Evolutionary conservation across 2,113 vertebrate species (phyloP), one percentile per base, ranked within the genome.

Genomic region (Junco hyemalis): DNA sequence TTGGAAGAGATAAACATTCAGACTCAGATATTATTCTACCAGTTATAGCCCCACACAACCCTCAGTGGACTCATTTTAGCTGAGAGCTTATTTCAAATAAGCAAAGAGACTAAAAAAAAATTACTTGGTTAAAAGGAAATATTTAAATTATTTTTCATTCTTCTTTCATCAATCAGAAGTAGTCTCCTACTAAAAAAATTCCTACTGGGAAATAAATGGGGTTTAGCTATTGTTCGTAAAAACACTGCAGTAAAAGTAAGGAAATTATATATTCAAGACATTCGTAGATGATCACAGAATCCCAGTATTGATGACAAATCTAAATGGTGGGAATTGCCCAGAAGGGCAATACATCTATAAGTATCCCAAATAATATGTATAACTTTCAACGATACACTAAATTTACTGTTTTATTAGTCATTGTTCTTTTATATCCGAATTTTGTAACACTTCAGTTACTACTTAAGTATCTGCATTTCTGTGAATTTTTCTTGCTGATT

Each of bases 121-220:
- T 12, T 6, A 24, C 50, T 86, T 31, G 12, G 19, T 64, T 42
- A 57, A 92, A 92, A 87, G 14, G 29, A 5, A 65, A 21, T 65
- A 81, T 92, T 89, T 90, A 92, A 94, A 77, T 89, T 73, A 36
- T 82, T 91, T 93, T 93, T 84, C 11, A 38, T 81, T 92, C 36
- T 83, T 9, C 24, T 94, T 94, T 80, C 80, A 84, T 74, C 0
- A 5, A 36, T 82, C 65, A 54, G 64, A 45, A 63, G 29, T 19
- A 80, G 11, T 81, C 7, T 87, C 26, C 59, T 65, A 47, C 48
- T 61, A 86, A 64, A 91, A 94, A 79, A 78, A 93, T 73, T 91
- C 35, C 63, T 78, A 47, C 31, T 77, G 77, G 80, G 77, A 96
- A 88, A 81, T 53, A 35, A 92, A 86, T 53, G 40, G 6, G 1